Base-by-base conservation (phyloP, 2,888 invertebrate genomes). In the Beris chalybata region DNA sequence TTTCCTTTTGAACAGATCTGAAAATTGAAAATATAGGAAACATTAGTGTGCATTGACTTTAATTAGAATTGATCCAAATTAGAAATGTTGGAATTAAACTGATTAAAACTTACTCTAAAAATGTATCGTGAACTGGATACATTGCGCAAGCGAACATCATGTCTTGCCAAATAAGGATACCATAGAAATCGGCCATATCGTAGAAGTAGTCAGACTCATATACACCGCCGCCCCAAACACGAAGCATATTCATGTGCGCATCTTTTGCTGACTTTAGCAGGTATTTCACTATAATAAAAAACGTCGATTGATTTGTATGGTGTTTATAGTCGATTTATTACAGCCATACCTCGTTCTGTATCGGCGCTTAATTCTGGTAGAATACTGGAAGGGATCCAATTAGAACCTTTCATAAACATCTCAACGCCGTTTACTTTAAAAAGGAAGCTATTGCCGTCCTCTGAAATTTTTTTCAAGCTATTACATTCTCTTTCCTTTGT, bases 191-290 rank as follows among this genome's bases (percentile, higher is more conserved):
- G 65, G 95, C 93, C 44, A 89, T 78, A 70, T 89, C 83, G 78
- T 98, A 99, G 79, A 98, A 97, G 66, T 86, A 85, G 72, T 97
- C 92, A 0, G 90, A 88, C 77, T 97, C 97, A 75, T 97, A 99
- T 0, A 94, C 82, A 0, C 97, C 98, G n/a, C 98, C 98, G 31
- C 98, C 98, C 98, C 98, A 99, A 1, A 98, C 92, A n/a, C 98
- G 84, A 12, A 98, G 81, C 89, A 94, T 93, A 74, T 93, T 92
- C 92, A 96, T 95, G 76, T 97, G 87, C 0, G 89, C 88, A 7
- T 89, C 86, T 71, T 85, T 86, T 0, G 90, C 90, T 0, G 92
- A 87, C 63, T 79, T 76, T 45, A 97, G 77, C 2, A 95, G 81
- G 70, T 85, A 80, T 43, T 84, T 80, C 63, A 93, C 85, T 82